These are phyloP conservation scores for Drosophila auraria DNA, from an alignment of 1,140 invertebrate genomes.

Conservation along the genomic window DNA sequence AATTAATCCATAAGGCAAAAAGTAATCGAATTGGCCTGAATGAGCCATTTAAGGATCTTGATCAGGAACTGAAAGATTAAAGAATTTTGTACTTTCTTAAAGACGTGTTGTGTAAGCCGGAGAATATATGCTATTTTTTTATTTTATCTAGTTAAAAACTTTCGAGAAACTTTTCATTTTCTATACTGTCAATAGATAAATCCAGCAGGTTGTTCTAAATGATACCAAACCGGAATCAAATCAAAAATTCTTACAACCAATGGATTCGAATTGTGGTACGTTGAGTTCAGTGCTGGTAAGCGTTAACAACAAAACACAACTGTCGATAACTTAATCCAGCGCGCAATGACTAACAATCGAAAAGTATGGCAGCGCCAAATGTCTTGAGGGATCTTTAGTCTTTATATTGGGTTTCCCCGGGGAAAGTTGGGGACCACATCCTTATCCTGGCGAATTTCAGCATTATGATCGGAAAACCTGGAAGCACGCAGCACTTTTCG, in stretches of 20 bases:
- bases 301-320: background rate
- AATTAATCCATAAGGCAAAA: conserved; percentile 3
- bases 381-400: too few relatives aligned
- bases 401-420: too few relatives aligned
- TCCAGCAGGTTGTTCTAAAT: background rate
- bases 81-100: background rate
- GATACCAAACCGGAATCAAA: background rate
- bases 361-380: too few relatives aligned
- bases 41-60: background rate
- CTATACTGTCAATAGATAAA: background rate
- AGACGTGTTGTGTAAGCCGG: too few relatives aligned
- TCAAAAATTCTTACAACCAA: background rate
- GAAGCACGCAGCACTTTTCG: too few relatives aligned
- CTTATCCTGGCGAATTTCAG: too few relatives aligned
- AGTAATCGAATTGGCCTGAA: background rate
- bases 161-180: background rate
- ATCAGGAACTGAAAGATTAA: background rate
- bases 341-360: background rate
- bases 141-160: too few relatives aligned
- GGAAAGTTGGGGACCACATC: too few relatives aligned
- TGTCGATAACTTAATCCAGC: too few relatives aligned
- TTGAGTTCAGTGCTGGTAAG: conserved; percentile 1
- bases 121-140: too few relatives aligned
- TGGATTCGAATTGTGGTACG: background rate
- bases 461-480: too few relatives aligned